Base-by-base conservation (phyloP, 2,888 invertebrate species). In the Ecdyonurus torrentis region DNA sequence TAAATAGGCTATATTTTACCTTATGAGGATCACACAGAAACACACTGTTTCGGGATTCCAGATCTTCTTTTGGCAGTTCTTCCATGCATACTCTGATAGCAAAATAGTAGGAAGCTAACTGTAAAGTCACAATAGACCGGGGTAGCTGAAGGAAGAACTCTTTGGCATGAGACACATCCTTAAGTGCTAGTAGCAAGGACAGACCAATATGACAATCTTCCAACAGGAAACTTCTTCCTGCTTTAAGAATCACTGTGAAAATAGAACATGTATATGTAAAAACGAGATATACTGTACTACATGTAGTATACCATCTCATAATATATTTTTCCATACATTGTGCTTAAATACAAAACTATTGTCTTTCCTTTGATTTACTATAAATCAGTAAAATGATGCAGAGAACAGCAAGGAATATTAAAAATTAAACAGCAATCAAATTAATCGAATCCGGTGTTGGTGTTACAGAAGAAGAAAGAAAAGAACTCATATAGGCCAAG, bases 131-230 rank as follows among this genome's bases (percentile, higher is more conserved):
- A 22, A 71, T 71, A 7, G 76, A 74, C 24, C 68, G 70, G 1
- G 76, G 75, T 10, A 75, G 68, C 20, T 70, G 68, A 20, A 67
- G 68, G 65, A 78, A 73, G 64, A 73, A 71, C 1, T 67, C 63
- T 22, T 74, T 73, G 22, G 74, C 72, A 58, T 70, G 71, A 3
- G 69, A 65, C 1, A 70, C 68, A 70, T 75, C 70, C 24, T 74
- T 70, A 25, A 80, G 67, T 61, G 77, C 75, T 64, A 81, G 68
- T 22, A 82, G 73, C 69, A 79, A 79, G 1, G 77, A 74, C 64
- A 82, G 70, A 18, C 79, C 79, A 53, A 81, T 71, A 1, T 74
- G 70, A 68, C 77, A 75, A 67, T 83, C 82, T 69, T 78, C 76
- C 20, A 74, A 70, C 59, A 82, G 69, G 10, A 76, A 73, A 63